These are phyloP conservation scores for Smittia aterrima DNA, from an alignment of 2,888 invertebrate genomes.

Conservation along the genomic window DNA sequence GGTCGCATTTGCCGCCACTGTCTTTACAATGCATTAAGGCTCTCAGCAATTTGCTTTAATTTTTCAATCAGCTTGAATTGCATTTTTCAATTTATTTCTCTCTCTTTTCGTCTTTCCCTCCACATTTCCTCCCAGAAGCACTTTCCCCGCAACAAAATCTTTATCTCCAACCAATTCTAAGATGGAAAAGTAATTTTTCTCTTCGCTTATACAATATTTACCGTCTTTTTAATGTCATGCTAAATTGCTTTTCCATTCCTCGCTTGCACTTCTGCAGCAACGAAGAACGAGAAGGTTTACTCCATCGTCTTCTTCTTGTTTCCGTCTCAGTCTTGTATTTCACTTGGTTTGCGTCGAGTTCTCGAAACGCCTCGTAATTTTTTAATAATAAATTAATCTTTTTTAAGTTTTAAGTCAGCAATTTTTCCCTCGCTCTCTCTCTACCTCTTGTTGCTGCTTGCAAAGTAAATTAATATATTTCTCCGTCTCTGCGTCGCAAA, in stretches of 20 bases:
- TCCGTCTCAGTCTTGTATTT: background rate
- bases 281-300: background rate
- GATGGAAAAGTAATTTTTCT: background rate
- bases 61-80: slow-evolving; percentile 28
- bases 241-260: slow-evolving; percentile 35
- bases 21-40: too few relatives aligned
- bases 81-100: slow-evolving; percentile 13
- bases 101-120: background rate
- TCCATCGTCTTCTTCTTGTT: background rate
- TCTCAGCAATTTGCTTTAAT: slow-evolving; percentile 29
- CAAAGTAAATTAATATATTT: slow-evolving; percentile 9
- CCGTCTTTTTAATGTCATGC: slow-evolving; percentile 27
- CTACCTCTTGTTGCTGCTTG: background rate
- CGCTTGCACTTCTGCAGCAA: slow-evolving; percentile 4
- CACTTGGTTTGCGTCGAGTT: background rate
- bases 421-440: background rate
- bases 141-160: slow-evolving; percentile 10
- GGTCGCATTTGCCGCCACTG: too few relatives aligned
- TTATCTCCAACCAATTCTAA: slow-evolving; percentile 3
- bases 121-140: slow-evolving; percentile 29
- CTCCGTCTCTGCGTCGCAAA: background rate
- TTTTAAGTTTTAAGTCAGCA: slow-evolving; percentile 2
- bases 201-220: background rate
- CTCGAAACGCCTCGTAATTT: slow-evolving; percentile 30
- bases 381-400: slow-evolving; percentile 40